Evolutionary conservation across 2,113 vertebrate species (phyloP).

Genomic region (Tupaia tana): DNA sequence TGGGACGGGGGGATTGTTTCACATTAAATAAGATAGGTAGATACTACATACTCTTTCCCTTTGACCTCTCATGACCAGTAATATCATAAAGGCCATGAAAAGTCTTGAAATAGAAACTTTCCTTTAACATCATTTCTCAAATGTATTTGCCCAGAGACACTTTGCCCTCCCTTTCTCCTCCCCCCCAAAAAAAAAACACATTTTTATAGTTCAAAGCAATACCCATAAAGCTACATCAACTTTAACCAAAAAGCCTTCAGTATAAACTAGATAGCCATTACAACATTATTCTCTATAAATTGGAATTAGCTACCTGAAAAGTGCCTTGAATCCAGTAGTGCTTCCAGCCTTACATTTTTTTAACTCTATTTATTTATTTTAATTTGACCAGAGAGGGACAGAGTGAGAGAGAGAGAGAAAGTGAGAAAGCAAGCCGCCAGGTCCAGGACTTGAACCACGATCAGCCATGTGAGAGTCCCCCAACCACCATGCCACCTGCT

Average conservation of each 20-base stretch:
- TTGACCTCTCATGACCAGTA: background rate
- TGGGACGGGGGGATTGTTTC: rapidly evolving
- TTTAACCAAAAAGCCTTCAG: background rate
- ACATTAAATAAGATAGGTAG: background rate
- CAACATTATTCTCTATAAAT: background rate
- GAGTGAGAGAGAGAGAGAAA: too few species aligned
- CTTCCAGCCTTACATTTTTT: too few species aligned
- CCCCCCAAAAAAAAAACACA: background rate
- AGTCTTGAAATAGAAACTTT: background rate
- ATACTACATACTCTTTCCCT: background rate
- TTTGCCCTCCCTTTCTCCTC: background rate
- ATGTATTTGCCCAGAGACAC: background rate
- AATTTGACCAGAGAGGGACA: too few species aligned
- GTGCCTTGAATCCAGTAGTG: background rate
- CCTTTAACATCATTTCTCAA: background rate
- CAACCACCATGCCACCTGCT: too few species aligned
- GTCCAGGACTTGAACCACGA: too few species aligned
- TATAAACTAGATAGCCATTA: background rate
- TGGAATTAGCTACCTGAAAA: background rate
- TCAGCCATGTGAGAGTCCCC: too few species aligned
- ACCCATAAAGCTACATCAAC: background rate
- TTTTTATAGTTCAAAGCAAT: background rate
- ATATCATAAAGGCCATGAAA: background rate
- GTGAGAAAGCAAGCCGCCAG: too few species aligned
- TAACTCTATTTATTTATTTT: too few species aligned